Percentiles rank a stretch among this genome's conserved stretches.
phyloP scores from a whole-genome alignment of 2,113 vertebrate species.

The Sturnus vulgaris region DNA sequence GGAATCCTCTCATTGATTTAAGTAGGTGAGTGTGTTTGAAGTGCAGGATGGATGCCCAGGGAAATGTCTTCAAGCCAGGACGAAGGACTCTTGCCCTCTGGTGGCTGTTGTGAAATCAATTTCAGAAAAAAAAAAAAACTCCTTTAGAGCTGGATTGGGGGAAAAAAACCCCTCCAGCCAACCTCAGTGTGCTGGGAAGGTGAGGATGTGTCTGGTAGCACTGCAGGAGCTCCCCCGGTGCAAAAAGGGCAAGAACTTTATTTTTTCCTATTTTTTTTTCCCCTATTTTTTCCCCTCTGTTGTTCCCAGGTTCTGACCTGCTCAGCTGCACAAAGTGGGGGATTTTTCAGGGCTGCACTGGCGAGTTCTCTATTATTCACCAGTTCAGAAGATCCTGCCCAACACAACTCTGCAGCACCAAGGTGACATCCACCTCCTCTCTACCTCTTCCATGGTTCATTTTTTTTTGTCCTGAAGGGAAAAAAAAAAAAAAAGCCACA shows the following conservation, averaged over 20 bases:
- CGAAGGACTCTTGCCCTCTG: not conserved
- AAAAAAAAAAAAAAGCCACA: not conserved
- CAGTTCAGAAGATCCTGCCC: not conserved
- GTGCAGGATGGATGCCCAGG: not conserved
- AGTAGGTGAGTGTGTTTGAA: not conserved
- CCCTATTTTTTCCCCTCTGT: fast-evolving
- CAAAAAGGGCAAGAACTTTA: not conserved
- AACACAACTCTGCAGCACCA: not conserved
- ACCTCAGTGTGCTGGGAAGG: not conserved
- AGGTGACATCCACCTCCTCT: not conserved
- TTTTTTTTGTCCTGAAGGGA: not conserved
- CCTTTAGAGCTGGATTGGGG: not conserved
- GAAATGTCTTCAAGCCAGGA: not conserved
- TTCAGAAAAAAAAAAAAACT: not conserved
- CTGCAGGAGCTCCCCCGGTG: too few relatives aligned
- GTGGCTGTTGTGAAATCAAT: not conserved
- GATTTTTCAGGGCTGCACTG: not conserved
- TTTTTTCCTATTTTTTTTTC: not conserved
- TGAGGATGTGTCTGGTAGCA: not conserved
- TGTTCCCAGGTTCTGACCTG: not conserved
- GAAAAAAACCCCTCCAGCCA: not conserved
- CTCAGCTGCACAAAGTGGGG: not conserved
- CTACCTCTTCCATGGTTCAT: not conserved
- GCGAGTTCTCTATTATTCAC: not conserved
- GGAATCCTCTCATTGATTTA: not conserved